Percentiles rank a stretch among this genome's conserved stretches.
Conservation (phyloP, 2,888 invertebrate genomes). For the Plebejus melissa region DNA sequence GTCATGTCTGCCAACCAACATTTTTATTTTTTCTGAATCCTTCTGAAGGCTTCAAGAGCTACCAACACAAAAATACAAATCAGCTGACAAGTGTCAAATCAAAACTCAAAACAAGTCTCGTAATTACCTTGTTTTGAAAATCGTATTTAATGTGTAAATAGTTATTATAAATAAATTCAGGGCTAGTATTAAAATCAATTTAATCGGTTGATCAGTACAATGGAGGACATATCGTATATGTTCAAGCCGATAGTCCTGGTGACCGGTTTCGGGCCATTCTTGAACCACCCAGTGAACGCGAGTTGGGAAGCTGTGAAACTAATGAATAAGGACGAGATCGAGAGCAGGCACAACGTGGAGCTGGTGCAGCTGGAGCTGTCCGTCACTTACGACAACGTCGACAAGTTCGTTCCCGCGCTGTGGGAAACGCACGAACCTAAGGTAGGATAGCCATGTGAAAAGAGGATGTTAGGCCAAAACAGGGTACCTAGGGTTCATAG, state of each 20-base stretch:
- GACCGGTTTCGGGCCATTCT: constrained; percentile 91
- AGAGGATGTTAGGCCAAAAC: not conserved
- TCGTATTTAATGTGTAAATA: not conserved
- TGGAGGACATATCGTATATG: constrained; percentile 41
- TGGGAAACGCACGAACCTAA: constrained; percentile 86
- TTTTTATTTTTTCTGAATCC: too few species aligned
- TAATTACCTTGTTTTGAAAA: not conserved
- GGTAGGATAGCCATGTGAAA: constrained; percentile 56
- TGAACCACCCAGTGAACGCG: constrained; percentile 84
- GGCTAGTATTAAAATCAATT: not conserved
- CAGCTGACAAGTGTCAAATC: constrained; percentile 5
- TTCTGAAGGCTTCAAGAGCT: not conserved
- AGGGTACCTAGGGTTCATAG: too few species aligned
- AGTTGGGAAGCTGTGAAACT: constrained; percentile 90
- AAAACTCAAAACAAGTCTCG: not conserved
- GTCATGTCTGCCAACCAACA: not conserved
- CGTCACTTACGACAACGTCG: constrained; percentile 85
- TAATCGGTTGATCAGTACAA: not conserved
- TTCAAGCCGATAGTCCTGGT: constrained; percentile 75
- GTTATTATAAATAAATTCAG: not conserved
- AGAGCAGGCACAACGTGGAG: constrained; percentile 69
- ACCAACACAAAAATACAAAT: not conserved
- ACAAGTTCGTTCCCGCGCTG: constrained; percentile 80
- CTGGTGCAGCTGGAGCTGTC: constrained; percentile 81
- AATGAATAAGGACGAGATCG: constrained; percentile 75